These are phyloP conservation scores for Heliconius ismenius DNA, from an alignment of 2,888 invertebrate genomes.

Conservation along the genomic window DNA sequence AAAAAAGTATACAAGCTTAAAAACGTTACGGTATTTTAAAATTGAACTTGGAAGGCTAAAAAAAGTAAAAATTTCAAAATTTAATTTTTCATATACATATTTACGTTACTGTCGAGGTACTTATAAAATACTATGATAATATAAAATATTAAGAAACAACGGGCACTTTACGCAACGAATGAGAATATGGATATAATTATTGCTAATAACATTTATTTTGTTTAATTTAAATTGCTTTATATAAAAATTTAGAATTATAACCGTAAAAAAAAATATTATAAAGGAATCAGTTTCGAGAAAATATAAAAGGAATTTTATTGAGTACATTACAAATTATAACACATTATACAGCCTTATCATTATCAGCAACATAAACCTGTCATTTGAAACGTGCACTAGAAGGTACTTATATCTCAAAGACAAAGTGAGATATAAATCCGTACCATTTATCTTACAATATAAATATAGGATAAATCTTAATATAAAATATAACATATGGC, in stretches of 20 bases:
- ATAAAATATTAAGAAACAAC: not conserved
- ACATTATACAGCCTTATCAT: not conserved
- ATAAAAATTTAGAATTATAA: not conserved
- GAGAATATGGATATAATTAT: not conserved
- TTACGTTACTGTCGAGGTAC: not conserved
- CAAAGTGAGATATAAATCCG: not conserved
- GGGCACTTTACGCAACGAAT: not conserved
- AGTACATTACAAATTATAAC: not conserved
- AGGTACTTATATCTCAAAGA: not conserved
- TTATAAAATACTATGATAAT: not conserved
- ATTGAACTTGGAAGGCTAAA: not conserved
- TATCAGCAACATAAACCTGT: not conserved
- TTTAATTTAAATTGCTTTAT: not conserved
- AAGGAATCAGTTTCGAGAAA: not conserved
- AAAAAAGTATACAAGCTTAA: too few relatives aligned
- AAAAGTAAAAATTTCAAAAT: not conserved
- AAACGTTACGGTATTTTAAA: not conserved
- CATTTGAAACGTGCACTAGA: not conserved
- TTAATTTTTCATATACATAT: not conserved
- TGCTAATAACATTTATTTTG: not conserved
- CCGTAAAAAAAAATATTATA: not conserved
- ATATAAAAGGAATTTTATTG: not conserved
- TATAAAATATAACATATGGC: slow-evolving; percentile 11
- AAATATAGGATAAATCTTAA: slow-evolving; percentile 8
- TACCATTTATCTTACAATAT: too few relatives aligned